Evolutionary conservation across 2,113 vertebrate genomes (phyloP).

Genomic region (Isurus oxyrinchus): DNA sequence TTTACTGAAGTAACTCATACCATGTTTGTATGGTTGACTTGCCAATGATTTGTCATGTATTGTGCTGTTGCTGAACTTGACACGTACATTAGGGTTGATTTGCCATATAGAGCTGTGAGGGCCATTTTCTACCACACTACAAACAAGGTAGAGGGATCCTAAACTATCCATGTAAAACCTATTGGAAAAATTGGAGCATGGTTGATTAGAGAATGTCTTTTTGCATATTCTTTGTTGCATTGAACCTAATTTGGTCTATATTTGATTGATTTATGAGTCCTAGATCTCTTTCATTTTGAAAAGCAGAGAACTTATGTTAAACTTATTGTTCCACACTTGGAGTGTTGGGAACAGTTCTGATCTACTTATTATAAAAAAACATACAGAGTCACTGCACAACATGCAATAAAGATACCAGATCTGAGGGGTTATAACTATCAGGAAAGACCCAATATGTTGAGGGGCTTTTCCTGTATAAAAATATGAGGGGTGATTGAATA

Average conservation of each 20-base stretch:
- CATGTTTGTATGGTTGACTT: neutral
- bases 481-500: neutral
- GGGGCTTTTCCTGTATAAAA: too few relatives aligned
- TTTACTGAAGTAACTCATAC: neutral
- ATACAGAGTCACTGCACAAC: too few relatives aligned
- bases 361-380: too few relatives aligned
- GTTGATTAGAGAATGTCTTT: neutral
- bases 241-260: neutral
- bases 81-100: neutral
- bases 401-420: too few relatives aligned
- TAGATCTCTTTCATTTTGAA: too few relatives aligned
- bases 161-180: neutral
- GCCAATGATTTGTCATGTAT: neutral
- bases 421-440: too few relatives aligned
- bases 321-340: too few relatives aligned
- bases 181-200: neutral
- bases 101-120: neutral
- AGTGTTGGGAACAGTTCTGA: too few relatives aligned
- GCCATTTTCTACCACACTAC: neutral
- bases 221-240: neutral
- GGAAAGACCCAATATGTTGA: too few relatives aligned
- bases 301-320: too few relatives aligned
- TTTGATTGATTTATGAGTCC: neutral
- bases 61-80: neutral
- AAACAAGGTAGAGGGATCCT: neutral